Base-by-base conservation (phyloP, 2,113 vertebrate genomes). In the Lipotes vexillifer region DNA sequence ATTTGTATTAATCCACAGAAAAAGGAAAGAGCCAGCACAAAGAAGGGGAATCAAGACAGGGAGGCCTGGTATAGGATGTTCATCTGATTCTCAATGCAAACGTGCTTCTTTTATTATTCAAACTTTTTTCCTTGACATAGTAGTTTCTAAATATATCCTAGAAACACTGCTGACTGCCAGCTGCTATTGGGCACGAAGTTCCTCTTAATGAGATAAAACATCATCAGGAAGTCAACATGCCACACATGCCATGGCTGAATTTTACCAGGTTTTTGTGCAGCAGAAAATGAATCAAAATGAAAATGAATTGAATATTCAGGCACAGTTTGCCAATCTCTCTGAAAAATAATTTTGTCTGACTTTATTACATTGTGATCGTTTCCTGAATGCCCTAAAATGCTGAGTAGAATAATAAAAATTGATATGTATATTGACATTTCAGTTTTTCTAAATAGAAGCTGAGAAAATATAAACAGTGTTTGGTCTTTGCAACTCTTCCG, bases 371-470 rank as follows among this genome's bases (percentile, higher is more conserved):
- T 97, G 98, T 98, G 94, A 98, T 98, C 96, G 96, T 98, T 98
- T 98, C 94, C 96, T 75, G 86, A 98, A 98, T 89, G 91, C 86
- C 1, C 13, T 98, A 98, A 98, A 98, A 98, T 95, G 46, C 96
- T 98, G 96, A 98, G 94, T 86, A 97, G 96, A 95, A 98, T 98
- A 98, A 98, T 98, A 98, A 98, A 99, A 99, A 98, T 97, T 98
- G 97, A 97, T 98, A 98, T 96, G 98, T 98, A 97, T 98, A 98
- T 98, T 99, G 98, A 98, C 98, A 98, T 98, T 98, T 98, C 94
- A 86, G 95, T 88, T 97, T 97, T 98, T 97, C 97, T 98, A 98
- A 98, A 98, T 98, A 98, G 97, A 98, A 98, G 84, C 94, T 86
- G n/a, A 98, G 84, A 98, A 98, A 98, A 98, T 97, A 97, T 97